These are phyloP conservation scores for Anoura caudifer DNA, from an alignment of 2,113 vertebrate species.

Conservation along the genomic window DNA sequence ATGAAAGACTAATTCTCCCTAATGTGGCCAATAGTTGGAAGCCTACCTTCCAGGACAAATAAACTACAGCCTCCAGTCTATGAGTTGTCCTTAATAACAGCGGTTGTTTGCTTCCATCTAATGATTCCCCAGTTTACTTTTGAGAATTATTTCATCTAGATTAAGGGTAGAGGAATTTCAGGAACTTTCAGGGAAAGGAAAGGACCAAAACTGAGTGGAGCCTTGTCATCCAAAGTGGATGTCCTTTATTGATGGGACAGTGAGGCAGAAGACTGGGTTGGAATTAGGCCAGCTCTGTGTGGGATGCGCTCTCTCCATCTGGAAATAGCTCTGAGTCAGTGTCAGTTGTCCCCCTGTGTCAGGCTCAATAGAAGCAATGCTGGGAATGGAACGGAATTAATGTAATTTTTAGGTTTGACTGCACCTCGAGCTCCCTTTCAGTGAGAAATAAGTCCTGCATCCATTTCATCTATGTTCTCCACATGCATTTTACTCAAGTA, in stretches of 20 bases:
- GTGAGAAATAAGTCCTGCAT: background rate
- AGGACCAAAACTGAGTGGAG: background rate
- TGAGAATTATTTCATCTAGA: background rate
- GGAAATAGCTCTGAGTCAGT: background rate
- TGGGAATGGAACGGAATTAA: background rate
- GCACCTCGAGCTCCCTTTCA: background rate
- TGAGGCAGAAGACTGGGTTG: background rate
- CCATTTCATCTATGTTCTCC: background rate
- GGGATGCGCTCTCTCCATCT: background rate
- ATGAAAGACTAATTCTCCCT: background rate
- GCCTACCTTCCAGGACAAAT: background rate
- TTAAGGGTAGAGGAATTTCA: background rate
- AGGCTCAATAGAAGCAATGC: background rate
- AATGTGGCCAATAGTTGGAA: background rate
- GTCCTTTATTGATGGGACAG: accelerated
- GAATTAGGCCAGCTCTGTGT: no score
- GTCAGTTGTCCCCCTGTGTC: background rate
- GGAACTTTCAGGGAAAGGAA: background rate
- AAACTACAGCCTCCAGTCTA: background rate
- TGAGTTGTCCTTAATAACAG: background rate
- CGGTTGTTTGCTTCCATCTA: background rate
- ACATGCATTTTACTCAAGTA: background rate
- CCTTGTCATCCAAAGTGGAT: background rate
- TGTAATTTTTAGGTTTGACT: background rate
- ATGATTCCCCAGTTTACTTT: background rate